Conservation (phyloP, 2,797 vertebrate species). For the Alcedo quadribrachys region DNA sequence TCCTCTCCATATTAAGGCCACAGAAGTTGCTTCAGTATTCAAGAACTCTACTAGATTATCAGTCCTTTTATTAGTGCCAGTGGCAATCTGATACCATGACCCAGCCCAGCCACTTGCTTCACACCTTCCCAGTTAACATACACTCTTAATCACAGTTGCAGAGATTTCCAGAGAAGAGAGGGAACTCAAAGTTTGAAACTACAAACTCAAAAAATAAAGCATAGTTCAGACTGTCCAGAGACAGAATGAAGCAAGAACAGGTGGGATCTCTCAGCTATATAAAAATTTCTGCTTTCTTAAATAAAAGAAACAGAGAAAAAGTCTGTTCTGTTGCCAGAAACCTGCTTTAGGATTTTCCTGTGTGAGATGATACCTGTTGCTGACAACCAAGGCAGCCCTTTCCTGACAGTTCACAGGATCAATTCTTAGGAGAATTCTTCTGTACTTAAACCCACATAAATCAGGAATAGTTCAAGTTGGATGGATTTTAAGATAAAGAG, state of each 20-base stretch:
- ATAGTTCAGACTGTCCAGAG: not conserved
- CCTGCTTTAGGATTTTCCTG: not conserved
- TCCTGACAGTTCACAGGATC: not conserved
- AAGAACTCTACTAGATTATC: constrained; percentile 29
- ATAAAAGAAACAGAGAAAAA: not conserved
- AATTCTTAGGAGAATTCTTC: not conserved
- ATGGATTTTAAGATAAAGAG: not conserved
- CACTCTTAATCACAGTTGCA: not conserved
- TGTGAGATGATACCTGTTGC: not conserved
- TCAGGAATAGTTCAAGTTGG: not conserved
- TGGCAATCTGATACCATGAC: not conserved
- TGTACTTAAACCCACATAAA: not conserved
- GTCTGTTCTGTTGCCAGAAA: not conserved
- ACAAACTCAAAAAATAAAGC: not conserved
- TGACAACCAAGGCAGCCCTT: not conserved
- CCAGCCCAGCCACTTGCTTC: constrained; percentile 28
- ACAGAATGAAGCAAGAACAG: not conserved
- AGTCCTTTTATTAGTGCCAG: constrained; percentile 43
- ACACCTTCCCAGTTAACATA: constrained; percentile 11
- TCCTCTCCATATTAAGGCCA: not conserved
- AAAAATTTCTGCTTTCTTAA: not conserved
- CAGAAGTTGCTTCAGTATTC: not conserved
- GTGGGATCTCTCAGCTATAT: not conserved
- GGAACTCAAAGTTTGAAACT: not conserved
- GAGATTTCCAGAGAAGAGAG: not conserved